phyloP scores from a whole-genome alignment of 2,113 vertebrate genomes.

The Sorex araneus region DNA sequence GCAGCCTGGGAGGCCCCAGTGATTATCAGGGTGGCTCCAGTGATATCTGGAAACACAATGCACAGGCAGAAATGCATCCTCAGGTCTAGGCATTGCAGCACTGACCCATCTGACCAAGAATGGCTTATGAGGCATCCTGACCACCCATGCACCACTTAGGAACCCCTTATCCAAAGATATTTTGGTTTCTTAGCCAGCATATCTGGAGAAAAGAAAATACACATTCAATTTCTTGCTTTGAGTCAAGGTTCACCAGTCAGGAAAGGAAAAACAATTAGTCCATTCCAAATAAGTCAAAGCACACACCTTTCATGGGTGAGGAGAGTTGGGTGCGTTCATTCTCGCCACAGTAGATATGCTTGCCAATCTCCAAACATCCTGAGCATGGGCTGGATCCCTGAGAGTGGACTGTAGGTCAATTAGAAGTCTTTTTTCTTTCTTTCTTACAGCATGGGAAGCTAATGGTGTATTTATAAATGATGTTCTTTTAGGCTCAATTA shows the following conservation, averaged over 20 bases:
- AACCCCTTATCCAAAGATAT: too few relatives aligned
- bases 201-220: too few relatives aligned
- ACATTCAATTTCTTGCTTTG: not conserved
- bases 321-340: not conserved
- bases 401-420: not conserved
- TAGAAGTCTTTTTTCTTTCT: constrained; percentile 13
- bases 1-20: too few relatives aligned
- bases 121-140: too few relatives aligned
- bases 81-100: too few relatives aligned
- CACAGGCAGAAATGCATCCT: too few relatives aligned
- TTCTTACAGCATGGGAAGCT: constrained; percentile 22
- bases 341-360: not conserved
- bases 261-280: not conserved
- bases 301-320: not conserved
- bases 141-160: too few relatives aligned
- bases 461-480: constrained; percentile 32
- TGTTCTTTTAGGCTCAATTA: constrained; percentile 48
- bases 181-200: too few relatives aligned
- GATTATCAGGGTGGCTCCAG: too few relatives aligned
- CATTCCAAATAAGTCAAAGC: not conserved
- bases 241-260: not conserved
- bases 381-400: not conserved
- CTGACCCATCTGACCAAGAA: too few relatives aligned
- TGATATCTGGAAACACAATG: too few relatives aligned
- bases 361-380: constrained; percentile 17